Percentiles rank a stretch among this genome's conserved stretches.
These are phyloP conservation scores for Harpagus bidentatus DNA, from an alignment of 2,113 vertebrate species.

Conservation along the genomic window DNA sequence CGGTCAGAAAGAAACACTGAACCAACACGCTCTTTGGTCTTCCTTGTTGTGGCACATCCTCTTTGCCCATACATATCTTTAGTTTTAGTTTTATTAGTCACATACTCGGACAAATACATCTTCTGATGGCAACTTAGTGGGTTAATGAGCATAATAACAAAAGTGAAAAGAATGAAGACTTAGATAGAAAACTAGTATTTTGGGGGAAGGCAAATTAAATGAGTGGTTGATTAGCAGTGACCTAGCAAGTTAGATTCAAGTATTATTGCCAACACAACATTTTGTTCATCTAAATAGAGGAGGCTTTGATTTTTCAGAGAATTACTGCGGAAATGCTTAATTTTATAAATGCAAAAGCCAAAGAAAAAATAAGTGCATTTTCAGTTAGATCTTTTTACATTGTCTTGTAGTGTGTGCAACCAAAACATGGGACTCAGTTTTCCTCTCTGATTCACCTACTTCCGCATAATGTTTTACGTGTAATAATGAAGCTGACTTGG, in stretches of 20 bases:
- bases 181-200: not conserved
- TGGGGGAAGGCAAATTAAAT: not conserved
- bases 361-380: not conserved
- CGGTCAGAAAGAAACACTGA: not conserved
- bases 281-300: not conserved
- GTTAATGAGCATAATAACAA: not conserved
- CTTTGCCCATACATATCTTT: not conserved
- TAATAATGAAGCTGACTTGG: not conserved
- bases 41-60: not conserved
- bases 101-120: not conserved
- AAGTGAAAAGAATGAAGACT: not conserved
- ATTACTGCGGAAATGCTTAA: not conserved
- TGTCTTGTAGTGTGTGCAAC: not conserved
- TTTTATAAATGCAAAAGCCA: not conserved
- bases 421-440: not conserved
- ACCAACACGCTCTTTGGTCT: not conserved
- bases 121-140: not conserved
- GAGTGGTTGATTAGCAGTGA: rapidly evolving
- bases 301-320: not conserved
- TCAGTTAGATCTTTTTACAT: not conserved
- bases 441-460: not conserved
- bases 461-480: not conserved
- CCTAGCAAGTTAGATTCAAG: not conserved
- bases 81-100: not conserved
- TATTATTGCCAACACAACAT: not conserved